Evolutionary conservation across 2,888 invertebrate genomes (phyloP).

Genomic region (Cinara cedri): DNA sequence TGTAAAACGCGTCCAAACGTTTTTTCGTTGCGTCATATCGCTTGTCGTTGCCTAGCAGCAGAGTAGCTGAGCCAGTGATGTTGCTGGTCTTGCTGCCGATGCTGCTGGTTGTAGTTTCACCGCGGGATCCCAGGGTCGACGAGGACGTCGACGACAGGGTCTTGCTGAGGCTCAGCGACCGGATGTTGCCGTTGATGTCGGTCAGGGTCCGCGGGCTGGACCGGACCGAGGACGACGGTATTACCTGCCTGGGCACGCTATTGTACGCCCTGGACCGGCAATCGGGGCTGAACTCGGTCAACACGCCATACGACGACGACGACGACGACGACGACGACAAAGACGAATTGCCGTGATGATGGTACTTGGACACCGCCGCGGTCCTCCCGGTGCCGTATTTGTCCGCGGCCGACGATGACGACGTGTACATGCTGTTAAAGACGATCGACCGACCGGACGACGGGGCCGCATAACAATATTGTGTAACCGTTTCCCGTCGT

Average conservation of each 20-base stretch:
- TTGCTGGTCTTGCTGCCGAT: background rate
- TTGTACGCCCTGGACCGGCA: conserved; percentile 36
- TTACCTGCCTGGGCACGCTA: conserved; percentile 27
- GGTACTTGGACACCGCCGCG: conserved; percentile 29
- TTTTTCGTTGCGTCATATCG: conserved; percentile 46
- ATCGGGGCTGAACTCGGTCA: conserved; percentile 26
- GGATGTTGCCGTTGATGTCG: conserved; percentile 50
- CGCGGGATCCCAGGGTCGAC: background rate
- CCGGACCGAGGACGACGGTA: background rate
- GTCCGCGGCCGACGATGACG: conserved; percentile 47
- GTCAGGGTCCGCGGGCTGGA: conserved; percentile 21
- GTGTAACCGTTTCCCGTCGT: conserved; percentile 1
- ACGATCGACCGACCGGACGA: conserved; percentile 14
- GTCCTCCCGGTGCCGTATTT: conserved; percentile 47
- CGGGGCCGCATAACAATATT: conserved; percentile 27
- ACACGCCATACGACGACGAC: conserved; percentile 27
- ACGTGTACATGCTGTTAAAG: conserved; percentile 43
- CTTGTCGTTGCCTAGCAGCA: conserved; percentile 54
- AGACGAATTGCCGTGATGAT: background rate
- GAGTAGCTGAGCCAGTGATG: conserved; percentile 1
- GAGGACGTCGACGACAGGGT: conserved; percentile 37
- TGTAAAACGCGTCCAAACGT: conserved; percentile 54
- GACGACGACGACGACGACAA: conserved; percentile 27
- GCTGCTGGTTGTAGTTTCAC: background rate
- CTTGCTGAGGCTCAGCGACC: conserved; percentile 41